Evolutionary conservation across 2,797 vertebrate species (phyloP), one percentile per base, ranked within the genome.

Genomic region (Nasua narica): DNA sequence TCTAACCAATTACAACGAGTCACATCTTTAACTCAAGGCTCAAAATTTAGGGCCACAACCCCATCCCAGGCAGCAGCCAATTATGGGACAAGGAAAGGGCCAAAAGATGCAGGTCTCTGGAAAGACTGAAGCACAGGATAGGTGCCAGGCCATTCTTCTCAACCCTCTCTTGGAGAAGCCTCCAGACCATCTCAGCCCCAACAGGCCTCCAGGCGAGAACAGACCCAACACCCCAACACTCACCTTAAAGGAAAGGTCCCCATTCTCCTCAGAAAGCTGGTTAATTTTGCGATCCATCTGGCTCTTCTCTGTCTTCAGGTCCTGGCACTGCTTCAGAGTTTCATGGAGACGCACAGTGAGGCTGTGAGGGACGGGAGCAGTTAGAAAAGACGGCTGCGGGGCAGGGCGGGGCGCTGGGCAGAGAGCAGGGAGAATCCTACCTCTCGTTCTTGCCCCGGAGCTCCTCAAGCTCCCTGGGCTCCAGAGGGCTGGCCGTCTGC

Each of bases 261-360:
- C 99, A 3, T 99, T 99, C 97, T 99, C 99, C 29, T 99, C 99
- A 0, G 99, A 98, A 27, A 99, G 99, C 76, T 99, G 98, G 93
- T 98, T 99, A 67, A 99, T 99, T 95, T 99, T 99, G 50, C 99
- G 99, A 86, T 99, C 99, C 99, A 99, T 99, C 88, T 99, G 99
- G 40, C 98, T 97, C 37, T 99, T 99, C 87, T 99, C 99, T 0
- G 98, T 99, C 97, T 99, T 99, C 65, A 99, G 98, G 84, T 99
- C 99, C 97, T 99, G 99, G 92, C 99, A 99, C 95, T 99, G 98
- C 96, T 98, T 99, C 21, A 99, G 95, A 3, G 99, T 98, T 90
- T 99, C 99, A 0, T 99, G 99, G 74, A 99, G 96, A 52, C 99
- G 99, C n/a, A 98, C 50, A 48, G 99, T 98, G 58, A 99, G 98